phyloP scores from a whole-genome alignment of 1,140 invertebrate species.

The Pseudomyrmex cubaensis region DNA sequence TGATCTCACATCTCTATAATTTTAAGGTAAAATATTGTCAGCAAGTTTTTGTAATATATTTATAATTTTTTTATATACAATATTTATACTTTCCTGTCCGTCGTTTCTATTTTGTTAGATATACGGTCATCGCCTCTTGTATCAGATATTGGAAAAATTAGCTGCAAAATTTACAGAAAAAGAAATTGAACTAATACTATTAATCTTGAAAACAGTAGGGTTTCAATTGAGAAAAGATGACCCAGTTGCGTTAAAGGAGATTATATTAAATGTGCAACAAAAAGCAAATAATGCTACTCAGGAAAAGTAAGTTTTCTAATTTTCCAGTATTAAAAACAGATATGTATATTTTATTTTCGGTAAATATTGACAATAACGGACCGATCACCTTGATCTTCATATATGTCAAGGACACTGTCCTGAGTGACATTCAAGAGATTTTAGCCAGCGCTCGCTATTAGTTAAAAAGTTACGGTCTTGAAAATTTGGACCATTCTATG shows the following conservation, averaged over 20 bases:
- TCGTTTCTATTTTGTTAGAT: slow-evolving; percentile 84
- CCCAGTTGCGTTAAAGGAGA: slow-evolving; percentile 92
- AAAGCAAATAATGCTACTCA: slow-evolving; percentile 83
- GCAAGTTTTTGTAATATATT: slow-evolving; percentile 89
- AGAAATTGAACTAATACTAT: slow-evolving; percentile 94
- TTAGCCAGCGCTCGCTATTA: no score
- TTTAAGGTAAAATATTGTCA: slow-evolving; percentile 90
- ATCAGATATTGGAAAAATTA: slow-evolving; percentile 91
- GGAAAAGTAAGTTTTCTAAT: slow-evolving; percentile 51
- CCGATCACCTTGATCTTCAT: no score
- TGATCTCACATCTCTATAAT: slow-evolving; percentile 94
- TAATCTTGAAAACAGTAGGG: slow-evolving; percentile 92
- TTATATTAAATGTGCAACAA: slow-evolving; percentile 92
- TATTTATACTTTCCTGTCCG: no score
- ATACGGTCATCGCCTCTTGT: slow-evolving; percentile 90
- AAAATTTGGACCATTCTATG: no score
- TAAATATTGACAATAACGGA: no score
- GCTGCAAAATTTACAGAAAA: slow-evolving; percentile 90
- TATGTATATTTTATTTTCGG: not conserved
- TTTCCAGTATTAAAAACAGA: slow-evolving; percentile 21
- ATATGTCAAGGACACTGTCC: no score
- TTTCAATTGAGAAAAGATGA: slow-evolving; percentile 95
- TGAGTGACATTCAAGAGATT: no score
- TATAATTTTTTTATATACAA: not conserved
- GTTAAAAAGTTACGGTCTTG: no score